A percentile compares a stretch with the other conserved stretches of the same genome.
These are phyloP conservation scores for Spilogale gracilis DNA, from an alignment of 2,113 vertebrate genomes.

Conservation along the genomic window DNA sequence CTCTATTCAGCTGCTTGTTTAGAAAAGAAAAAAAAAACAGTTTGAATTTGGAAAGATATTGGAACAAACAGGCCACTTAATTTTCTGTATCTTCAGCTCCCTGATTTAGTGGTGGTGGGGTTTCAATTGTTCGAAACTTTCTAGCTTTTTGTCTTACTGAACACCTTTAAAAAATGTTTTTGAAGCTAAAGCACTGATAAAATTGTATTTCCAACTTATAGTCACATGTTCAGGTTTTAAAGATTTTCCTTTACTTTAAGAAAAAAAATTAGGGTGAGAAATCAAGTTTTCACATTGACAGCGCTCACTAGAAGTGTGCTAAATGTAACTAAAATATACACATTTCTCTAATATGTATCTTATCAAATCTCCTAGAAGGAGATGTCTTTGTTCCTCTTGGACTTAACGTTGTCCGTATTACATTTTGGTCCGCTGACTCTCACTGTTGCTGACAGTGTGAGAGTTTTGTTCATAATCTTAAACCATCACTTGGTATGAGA, in stretches of 20 bases:
- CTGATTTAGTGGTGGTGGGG: background rate
- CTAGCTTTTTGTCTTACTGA: conserved; percentile 13
- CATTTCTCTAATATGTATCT: conserved; percentile 6
- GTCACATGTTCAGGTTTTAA: conserved; percentile 16
- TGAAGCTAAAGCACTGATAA: background rate
- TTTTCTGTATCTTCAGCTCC: background rate
- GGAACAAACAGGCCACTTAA: background rate
- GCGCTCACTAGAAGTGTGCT: background rate
- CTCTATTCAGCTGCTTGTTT: conserved; percentile 17
- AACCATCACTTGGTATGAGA: background rate
- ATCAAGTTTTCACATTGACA: background rate
- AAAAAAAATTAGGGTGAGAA: background rate
- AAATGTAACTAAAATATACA: background rate
- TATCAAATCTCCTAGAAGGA: background rate
- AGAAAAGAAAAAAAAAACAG: background rate
- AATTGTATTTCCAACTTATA: background rate
- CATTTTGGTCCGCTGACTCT: background rate
- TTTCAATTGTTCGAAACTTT: conserved; percentile 28
- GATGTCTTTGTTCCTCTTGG: background rate
- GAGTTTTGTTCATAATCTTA: background rate
- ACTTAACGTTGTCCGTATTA: background rate
- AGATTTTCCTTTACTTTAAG: background rate
- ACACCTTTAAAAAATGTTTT: background rate
- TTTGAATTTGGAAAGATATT: background rate
- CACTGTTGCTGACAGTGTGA: background rate